phyloP scores from a whole-genome alignment of 1,140 invertebrate genomes.

The Carcinoscorpius rotundicauda region DNA sequence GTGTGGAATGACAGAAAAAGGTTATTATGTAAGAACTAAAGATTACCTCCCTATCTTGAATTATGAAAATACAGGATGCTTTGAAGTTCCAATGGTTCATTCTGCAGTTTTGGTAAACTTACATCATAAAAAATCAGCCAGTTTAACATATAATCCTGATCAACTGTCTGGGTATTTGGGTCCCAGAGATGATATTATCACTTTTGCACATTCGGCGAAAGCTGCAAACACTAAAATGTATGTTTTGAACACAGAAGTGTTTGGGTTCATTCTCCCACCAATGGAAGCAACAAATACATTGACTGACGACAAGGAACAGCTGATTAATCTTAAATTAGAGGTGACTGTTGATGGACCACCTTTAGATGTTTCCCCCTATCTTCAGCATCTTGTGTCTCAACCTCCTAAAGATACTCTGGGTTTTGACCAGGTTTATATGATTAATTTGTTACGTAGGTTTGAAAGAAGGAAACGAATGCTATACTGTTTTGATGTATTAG shows the following conservation, averaged over 20 bases:
- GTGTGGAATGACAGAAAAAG: conserved; percentile 68
- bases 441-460: conserved; percentile 70
- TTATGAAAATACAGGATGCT: conserved; percentile 56
- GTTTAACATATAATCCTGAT: conserved; percentile 59
- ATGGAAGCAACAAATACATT: conserved; percentile 54
- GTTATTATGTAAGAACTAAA: conserved; percentile 77
- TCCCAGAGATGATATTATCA: conserved; percentile 85
- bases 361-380: conserved; percentile 6
- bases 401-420: conserved; percentile 5
- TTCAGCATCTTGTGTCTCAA: conserved; percentile 10
- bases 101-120: conserved; percentile 75
- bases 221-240: conserved; percentile 52
- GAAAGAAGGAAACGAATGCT: conserved; percentile 68
- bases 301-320: conserved; percentile 50
- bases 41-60: conserved; percentile 72
- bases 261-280: conserved; percentile 71
- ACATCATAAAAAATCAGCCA: conserved; percentile 42
- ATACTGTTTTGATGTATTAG: conserved; percentile 59
- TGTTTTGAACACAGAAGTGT: conserved; percentile 66
- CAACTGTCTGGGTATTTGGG: conserved; percentile 46
- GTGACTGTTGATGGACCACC: conserved; percentile 22
- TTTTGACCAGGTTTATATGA: conserved; percentile 57
- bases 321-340: conserved; percentile 65
- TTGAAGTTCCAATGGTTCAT: conserved; percentile 83
- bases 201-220: conserved; percentile 77